Conservation (phyloP, 1,140 invertebrate genomes). For the Temnothorax longispinosus region DNA sequence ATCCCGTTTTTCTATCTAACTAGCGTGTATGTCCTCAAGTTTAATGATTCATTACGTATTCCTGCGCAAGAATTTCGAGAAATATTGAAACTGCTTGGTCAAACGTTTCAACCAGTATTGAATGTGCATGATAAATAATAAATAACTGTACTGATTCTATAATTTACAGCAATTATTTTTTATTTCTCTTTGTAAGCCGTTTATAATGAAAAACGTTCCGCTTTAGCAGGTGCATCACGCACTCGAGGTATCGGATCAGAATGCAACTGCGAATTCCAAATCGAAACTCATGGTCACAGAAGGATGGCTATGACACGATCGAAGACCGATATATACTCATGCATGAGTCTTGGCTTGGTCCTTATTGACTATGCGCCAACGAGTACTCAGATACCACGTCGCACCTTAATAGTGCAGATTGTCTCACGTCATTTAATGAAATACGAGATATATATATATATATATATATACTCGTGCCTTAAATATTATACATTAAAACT, state of each 20-base stretch:
- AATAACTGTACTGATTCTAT: background rate
- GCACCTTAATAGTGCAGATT: conserved; percentile 37
- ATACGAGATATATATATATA: too few relatives aligned
- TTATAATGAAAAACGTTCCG: background rate
- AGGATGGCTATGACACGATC: background rate
- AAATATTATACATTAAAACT: conserved; percentile 6
- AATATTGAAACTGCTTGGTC: background rate
- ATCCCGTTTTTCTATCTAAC: conserved; percentile 17
- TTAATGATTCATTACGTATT: background rate
- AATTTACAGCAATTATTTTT: background rate
- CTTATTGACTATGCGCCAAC: conserved; percentile 48
- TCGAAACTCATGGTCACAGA: conserved; percentile 27
- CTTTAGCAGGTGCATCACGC: conserved; percentile 38
- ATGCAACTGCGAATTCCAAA: conserved; percentile 50
- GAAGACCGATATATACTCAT: conserved; percentile 6
- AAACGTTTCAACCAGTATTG: background rate
- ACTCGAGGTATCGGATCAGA: conserved; percentile 33
- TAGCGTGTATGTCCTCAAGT: background rate
- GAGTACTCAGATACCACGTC: conserved; percentile 26
- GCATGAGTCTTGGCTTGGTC: background rate
- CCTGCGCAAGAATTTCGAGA: background rate
- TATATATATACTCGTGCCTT: conserved; percentile 2
- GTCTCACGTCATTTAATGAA: conserved; percentile 28
- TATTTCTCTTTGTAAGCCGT: background rate
- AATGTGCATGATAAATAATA: background rate